phyloP scores from a whole-genome alignment of 1,140 invertebrate genomes.

The Brevipalpus yothersi region DNA sequence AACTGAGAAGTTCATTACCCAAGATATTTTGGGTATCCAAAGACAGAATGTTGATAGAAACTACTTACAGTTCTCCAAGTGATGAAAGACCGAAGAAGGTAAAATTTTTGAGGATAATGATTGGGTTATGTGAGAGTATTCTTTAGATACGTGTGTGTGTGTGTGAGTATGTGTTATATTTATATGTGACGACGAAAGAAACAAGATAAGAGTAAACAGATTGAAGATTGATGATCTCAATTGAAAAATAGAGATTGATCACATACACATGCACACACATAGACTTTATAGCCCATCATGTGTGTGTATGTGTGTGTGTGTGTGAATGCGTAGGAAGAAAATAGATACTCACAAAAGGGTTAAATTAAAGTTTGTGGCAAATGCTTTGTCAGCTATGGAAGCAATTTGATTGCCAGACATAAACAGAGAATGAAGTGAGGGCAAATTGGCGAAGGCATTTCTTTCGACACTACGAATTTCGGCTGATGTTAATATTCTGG shows the following conservation, averaged over 20 bases:
- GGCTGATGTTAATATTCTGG: conserved; percentile 7
- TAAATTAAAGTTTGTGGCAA: conserved; percentile 6
- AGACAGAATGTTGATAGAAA: background rate
- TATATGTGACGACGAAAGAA: background rate
- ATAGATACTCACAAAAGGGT: conserved; percentile 11
- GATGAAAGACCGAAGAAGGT: conserved; percentile 11
- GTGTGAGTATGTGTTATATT: background rate
- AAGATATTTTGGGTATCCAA: too few species aligned
- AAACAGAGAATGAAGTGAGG: conserved; percentile 6
- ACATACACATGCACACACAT: too few species aligned
- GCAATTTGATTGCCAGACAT: conserved; percentile 10
- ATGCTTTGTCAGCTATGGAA: conserved; percentile 8
- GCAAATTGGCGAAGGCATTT: conserved; percentile 5
- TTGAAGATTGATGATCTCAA: too few species aligned
- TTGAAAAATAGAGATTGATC: too few species aligned
- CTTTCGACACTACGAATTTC: conserved; percentile 4
- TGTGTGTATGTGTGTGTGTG: too few species aligned
- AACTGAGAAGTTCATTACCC: too few species aligned
- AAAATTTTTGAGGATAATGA: conserved; percentile 16
- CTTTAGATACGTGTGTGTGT: conserved; percentile 16
- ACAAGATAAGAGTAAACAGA: too few species aligned
- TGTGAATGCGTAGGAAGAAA: too few species aligned
- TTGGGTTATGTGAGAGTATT: conserved; percentile 27
- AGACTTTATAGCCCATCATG: too few species aligned
- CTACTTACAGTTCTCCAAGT: conserved; percentile 14